Evolutionary conservation across 2,113 vertebrate genomes (phyloP), one percentile per base, ranked within the genome.

Genomic region (Onychostoma macrolepis): DNA sequence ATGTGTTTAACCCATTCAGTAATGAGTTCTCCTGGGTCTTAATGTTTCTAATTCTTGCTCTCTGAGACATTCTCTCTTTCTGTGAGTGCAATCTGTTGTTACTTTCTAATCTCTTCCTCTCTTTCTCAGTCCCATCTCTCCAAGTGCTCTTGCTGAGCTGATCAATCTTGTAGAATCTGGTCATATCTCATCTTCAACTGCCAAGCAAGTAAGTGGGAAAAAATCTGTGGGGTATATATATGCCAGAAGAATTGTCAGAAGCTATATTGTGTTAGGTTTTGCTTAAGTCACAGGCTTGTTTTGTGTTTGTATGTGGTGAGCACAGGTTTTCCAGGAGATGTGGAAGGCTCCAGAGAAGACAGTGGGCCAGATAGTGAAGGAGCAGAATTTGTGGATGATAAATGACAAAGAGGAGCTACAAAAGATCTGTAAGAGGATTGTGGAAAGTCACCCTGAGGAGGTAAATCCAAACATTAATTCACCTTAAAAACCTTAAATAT

Each of bases 81-180:
- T 76, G 10, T 4, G 43, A 33, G 36, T 41, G 7, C 11, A 43
- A 63, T n/a, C 26, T 69, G 45, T 30, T 86, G 12, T 58, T 13
- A 38, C 45, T 45, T 28, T 30, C 83, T 91, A 72, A 38, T 72
- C 69, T 72, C 69, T 41, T 10, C 19, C 21, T 87, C 87, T 88
- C 72, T 30, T 87, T 87, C 50, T 76, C 91, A 99, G 98, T 92
- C 96, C 95, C 0, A 76, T 99, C 87, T 94, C 93, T 78, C 92
- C 96, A 6, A 84, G 90, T 5, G 89, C 94, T 28, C 92, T 99
- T 85, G 96, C 96, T 4, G 96, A 97, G 91, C 93, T 99, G 86
- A 95, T 99, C 91, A 94, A 96, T 75, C 96, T 98, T 84, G 93
- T 97, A 81, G 96, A 97, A 92, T 91, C 88, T 0, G 96, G 95